A percentile compares a stretch with the other conserved stretches of the same genome.
phyloP scores from a whole-genome alignment of 2,888 invertebrate species.

The Caenorhabditis japonica region DNA sequence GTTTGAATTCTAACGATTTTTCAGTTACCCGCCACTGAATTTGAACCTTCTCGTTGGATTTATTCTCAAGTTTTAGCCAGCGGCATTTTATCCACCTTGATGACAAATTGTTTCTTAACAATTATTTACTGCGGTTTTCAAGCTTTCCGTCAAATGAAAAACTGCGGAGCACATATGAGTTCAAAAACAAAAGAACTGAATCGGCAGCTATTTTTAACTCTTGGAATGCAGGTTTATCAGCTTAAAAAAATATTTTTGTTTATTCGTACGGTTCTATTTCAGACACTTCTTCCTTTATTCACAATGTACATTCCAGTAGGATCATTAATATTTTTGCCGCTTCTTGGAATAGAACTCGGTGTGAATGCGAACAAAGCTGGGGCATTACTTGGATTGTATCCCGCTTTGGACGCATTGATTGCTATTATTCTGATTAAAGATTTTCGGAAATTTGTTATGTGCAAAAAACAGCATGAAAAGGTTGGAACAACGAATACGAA shows the following conservation, averaged over 20 bases:
- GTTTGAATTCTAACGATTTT: not conserved
- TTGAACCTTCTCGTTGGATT: slow-evolving; percentile 11
- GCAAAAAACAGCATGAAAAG: not conserved
- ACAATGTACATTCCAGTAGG: slow-evolving; percentile 43
- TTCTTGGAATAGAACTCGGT: slow-evolving; percentile 32
- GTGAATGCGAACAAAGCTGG: slow-evolving; percentile 23
- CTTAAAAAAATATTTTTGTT: too few species aligned
- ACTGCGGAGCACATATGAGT: slow-evolving; percentile 28
- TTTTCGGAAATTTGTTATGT: slow-evolving; percentile 24
- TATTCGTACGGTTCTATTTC: too few species aligned
- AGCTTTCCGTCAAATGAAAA: slow-evolving; percentile 24
- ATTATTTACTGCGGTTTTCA: slow-evolving; percentile 12
- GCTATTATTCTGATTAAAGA: slow-evolving; percentile 29
- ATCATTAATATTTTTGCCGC: slow-evolving; percentile 13
- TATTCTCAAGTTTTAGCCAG: not conserved
- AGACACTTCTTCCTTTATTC: slow-evolving; percentile 22
- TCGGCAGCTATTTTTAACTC: slow-evolving; percentile 17
- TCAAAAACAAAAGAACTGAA: slow-evolving; percentile 31
- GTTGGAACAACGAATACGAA: not conserved
- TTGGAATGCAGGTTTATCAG: slow-evolving; percentile 21
- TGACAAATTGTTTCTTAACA: slow-evolving; percentile 15
- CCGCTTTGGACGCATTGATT: slow-evolving; percentile 30
- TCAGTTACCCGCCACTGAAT: slow-evolving; percentile 1
- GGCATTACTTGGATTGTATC: slow-evolving; percentile 26
- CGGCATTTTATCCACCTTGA: not conserved